phyloP scores from a whole-genome alignment of 2,113 vertebrate species.

The Clarias batrachus region DNA sequence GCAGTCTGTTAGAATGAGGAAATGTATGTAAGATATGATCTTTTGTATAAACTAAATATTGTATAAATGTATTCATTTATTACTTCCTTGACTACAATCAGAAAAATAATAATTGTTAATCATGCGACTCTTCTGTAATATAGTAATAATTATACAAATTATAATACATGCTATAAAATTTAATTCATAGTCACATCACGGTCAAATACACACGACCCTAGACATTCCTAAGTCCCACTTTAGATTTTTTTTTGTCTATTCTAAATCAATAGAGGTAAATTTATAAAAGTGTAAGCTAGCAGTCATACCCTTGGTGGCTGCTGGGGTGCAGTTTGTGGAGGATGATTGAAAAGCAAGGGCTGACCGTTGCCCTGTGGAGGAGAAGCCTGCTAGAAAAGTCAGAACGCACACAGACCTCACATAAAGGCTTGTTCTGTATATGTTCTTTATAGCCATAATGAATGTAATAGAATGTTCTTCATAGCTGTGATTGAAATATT shows the following conservation, averaged over 20 bases:
- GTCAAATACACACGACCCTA: no score
- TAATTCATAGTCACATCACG: neutral
- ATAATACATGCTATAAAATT: neutral
- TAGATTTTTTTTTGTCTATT: neutral
- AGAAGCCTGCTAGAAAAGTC: neutral
- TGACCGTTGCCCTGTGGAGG: constrained; percentile 41
- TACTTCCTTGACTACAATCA: no score
- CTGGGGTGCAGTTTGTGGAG: constrained; percentile 60
- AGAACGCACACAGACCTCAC: neutral
- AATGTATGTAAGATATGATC: neutral
- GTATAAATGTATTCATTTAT: neutral
- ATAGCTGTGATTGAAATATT: no score
- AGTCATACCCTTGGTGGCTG: constrained; percentile 63
- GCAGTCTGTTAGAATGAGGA: neutral
- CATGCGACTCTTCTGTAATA: no score
- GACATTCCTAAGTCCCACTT: neutral
- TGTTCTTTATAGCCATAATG: no score
- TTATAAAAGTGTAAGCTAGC: neutral
- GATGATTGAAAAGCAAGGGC: constrained; percentile 61
- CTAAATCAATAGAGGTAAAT: neutral
- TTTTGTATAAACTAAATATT: neutral
- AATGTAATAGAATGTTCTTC: no score
- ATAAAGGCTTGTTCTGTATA: no score
- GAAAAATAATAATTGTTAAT: no score
- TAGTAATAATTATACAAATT: neutral